phyloP scores from a whole-genome alignment of 92 coral and sea anemone genomes.

The Parazoanthus atlanticus region DNA sequence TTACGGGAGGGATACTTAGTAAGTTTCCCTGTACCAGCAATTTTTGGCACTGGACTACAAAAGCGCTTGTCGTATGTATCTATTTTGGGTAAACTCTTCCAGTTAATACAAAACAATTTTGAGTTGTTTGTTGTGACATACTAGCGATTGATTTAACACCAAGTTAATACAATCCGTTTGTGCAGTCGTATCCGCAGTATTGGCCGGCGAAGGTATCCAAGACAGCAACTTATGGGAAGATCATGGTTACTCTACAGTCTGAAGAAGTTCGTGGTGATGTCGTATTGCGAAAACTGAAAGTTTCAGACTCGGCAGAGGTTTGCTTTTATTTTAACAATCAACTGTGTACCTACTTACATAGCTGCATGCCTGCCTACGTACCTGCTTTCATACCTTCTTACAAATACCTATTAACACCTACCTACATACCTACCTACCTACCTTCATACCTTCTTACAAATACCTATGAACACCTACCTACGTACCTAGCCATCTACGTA shows the following conservation, averaged over 20 bases:
- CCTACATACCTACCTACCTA: not conserved
- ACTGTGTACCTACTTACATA: not conserved
- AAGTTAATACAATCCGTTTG: too few species aligned
- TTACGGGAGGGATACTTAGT: too few species aligned
- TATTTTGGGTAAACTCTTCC: too few species aligned
- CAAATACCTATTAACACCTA: not conserved
- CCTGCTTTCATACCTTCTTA: not conserved
- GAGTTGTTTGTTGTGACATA: not conserved
- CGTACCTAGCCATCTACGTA: not conserved
- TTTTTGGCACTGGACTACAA: too few species aligned
- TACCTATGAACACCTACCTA: not conserved
- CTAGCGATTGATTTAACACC: not conserved
- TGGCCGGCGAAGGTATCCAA: not conserved
- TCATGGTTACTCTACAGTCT: not conserved
- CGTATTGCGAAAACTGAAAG: not conserved
- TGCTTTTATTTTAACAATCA: not conserved
- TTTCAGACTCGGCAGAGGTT: not conserved
- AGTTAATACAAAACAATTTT: too few species aligned
- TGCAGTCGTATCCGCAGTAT: constrained; percentile 11
- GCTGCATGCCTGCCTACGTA: not conserved
- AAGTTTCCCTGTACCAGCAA: too few species aligned
- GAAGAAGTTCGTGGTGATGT: constrained; percentile 12
- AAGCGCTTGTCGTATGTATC: too few species aligned
- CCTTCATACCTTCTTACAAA: not conserved
- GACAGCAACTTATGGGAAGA: not conserved